Evolutionary conservation across 2,888 invertebrate species (phyloP).

Genomic region (Philaethria dido): DNA sequence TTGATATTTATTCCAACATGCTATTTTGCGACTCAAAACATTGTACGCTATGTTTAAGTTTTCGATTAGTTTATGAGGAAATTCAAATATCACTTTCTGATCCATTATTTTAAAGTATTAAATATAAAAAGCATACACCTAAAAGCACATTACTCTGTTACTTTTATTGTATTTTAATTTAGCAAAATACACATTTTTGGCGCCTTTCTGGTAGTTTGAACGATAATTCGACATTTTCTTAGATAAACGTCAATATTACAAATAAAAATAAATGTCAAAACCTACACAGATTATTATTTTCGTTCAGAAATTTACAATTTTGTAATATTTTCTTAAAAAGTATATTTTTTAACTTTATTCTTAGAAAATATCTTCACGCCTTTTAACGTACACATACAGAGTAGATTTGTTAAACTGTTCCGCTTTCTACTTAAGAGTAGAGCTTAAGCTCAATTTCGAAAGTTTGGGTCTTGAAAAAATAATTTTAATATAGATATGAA

Average conservation of each 20-base stretch:
- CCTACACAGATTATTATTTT: not conserved
- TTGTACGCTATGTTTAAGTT: slow-evolving; percentile 60
- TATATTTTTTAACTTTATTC: no score
- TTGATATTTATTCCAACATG: slow-evolving; percentile 74
- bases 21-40: slow-evolving; percentile 49
- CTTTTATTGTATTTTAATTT: not conserved
- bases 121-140: not conserved
- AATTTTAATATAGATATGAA: no score
- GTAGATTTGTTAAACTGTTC: no score
- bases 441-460: no score
- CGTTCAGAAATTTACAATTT: not conserved
- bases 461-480: no score
- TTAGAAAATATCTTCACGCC: no score
- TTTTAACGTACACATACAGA: no score
- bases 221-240: not conserved
- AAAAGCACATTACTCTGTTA: slow-evolving; percentile 4
- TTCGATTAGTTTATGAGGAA: slow-evolving; percentile 50
- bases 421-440: no score
- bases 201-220: slow-evolving; percentile 16
- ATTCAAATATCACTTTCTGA: slow-evolving; percentile 57
- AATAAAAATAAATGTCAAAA: not conserved
- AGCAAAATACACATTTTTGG: slow-evolving; percentile 19
- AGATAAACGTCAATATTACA: slow-evolving; percentile 2
- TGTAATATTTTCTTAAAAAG: no score
- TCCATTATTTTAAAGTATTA: slow-evolving; percentile 26